Evolutionary conservation across 2,888 invertebrate genomes (phyloP).

Genomic region (Acronicta psi): DNA sequence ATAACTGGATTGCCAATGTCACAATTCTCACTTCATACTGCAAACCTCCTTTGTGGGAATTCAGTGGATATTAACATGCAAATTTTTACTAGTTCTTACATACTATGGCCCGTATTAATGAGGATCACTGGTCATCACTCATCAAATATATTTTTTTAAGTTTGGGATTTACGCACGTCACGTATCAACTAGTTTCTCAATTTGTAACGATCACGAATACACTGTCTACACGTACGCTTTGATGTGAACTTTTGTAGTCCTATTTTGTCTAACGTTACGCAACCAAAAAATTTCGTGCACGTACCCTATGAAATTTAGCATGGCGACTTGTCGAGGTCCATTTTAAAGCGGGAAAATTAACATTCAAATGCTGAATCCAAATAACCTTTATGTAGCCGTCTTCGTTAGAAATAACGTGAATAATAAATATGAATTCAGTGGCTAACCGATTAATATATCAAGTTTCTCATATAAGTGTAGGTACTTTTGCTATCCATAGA

Average conservation of each 20-base stretch:
- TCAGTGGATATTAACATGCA: background rate
- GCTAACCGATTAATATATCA: constrained; percentile 46
- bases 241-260: constrained; percentile 66
- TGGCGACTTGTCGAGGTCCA: constrained; percentile 50
- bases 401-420: constrained; percentile 61
- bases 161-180: constrained; percentile 42
- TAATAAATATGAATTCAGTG: constrained; percentile 63
- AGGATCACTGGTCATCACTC: constrained; percentile 19
- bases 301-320: constrained; percentile 58
- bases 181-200: constrained; percentile 60
- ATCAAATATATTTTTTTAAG: constrained; percentile 30
- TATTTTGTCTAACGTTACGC: constrained; percentile 58
- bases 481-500: constrained; percentile 38
- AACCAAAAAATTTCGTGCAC: constrained; percentile 63
- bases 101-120: constrained; percentile 11
- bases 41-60: background rate
- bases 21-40: too few species aligned
- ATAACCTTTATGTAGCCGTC: constrained; percentile 58
- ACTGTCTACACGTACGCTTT: constrained; percentile 50
- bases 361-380: constrained; percentile 66
- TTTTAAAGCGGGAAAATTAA: constrained; percentile 59
- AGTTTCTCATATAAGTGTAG: constrained; percentile 29
- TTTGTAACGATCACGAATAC: constrained; percentile 56
- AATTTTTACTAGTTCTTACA: background rate
- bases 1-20: too few species aligned